A percentile compares a stretch with the other conserved stretches of the same genome.
Conservation (phyloP, 2,888 invertebrate genomes). For the Dascillus cervinus region DNA sequence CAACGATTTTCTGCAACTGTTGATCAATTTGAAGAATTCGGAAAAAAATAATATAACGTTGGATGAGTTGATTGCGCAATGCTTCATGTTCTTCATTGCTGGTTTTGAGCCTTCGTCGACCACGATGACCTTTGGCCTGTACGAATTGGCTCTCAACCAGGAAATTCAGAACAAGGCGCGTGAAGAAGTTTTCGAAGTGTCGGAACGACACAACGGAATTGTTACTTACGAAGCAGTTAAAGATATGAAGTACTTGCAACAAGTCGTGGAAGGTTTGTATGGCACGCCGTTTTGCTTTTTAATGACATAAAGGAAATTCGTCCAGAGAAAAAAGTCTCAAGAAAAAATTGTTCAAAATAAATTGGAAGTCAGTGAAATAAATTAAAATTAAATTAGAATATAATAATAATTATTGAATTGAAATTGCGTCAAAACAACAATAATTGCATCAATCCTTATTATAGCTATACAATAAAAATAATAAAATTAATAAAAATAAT, state of each 20-base stretch:
- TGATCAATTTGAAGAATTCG: slow-evolving; percentile 26
- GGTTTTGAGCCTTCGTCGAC: slow-evolving; percentile 42
- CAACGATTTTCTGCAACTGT: slow-evolving; percentile 37
- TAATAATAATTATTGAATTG: too few relatives aligned
- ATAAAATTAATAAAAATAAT: too few relatives aligned
- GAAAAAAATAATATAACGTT: slow-evolving; percentile 4
- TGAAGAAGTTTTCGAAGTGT: slow-evolving; percentile 30
- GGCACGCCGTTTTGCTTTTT: too few relatives aligned
- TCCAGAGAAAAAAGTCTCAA: too few relatives aligned
- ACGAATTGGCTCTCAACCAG: slow-evolving; percentile 34
- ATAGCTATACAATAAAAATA: too few relatives aligned
- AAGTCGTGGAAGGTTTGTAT: slow-evolving; percentile 35
- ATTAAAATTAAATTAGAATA: too few relatives aligned
- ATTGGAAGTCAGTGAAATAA: too few relatives aligned
- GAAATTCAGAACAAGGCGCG: slow-evolving; percentile 38
- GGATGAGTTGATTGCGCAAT: slow-evolving; percentile 29
- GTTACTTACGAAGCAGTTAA: slow-evolving; percentile 38
- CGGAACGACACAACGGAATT: slow-evolving; percentile 28
- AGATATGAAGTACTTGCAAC: slow-evolving; percentile 43
- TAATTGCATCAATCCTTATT: too few relatives aligned
- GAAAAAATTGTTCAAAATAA: too few relatives aligned
- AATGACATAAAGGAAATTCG: too few relatives aligned
- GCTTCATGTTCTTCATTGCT: slow-evolving; percentile 40
- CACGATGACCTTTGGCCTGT: slow-evolving; percentile 32
- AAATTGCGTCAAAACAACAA: too few relatives aligned